Conservation (phyloP, 92 coral and sea anemone genomes). For the Plumapathes pennacea region DNA sequence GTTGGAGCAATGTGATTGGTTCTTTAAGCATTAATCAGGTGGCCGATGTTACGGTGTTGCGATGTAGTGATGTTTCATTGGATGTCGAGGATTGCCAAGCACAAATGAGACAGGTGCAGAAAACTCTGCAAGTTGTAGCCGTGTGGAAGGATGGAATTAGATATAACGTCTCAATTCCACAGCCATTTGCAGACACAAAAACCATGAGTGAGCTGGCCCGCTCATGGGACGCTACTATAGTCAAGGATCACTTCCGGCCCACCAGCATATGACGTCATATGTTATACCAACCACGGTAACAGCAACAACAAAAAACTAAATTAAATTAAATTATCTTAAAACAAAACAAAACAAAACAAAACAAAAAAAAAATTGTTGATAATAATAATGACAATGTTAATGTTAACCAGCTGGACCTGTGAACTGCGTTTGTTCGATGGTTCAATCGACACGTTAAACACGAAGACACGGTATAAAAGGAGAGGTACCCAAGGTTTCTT, state of each 20-base stretch:
- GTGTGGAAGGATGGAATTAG: constrained; percentile 74
- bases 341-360: no score
- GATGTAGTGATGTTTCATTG: constrained; percentile 44
- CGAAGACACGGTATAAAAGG: no score
- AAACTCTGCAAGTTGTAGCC: constrained; percentile 57
- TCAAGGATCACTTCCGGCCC: constrained; percentile 17
- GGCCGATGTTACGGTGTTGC: constrained; percentile 76
- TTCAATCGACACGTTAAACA: no score
- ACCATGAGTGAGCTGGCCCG: constrained; percentile 4
- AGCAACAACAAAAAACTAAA: no score
- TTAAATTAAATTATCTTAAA: no score
- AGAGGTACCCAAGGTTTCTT: no score
- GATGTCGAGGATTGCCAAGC: constrained; percentile 76
- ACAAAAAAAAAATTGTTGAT: no score
- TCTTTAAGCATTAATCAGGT: constrained; percentile 29
- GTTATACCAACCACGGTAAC: no score
- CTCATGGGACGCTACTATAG: constrained; percentile 2
- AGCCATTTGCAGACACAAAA: constrained; percentile 46
- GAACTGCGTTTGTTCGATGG: no score
- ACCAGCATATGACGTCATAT: no score
- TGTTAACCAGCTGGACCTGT: no score
- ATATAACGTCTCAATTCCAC: constrained; percentile 10
- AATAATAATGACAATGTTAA: no score
- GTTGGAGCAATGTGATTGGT: constrained; percentile 63
- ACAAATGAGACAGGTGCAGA: constrained; percentile 33